phyloP scores from a whole-genome alignment of 2,797 vertebrate species.

The Ceryle rudis region DNA sequence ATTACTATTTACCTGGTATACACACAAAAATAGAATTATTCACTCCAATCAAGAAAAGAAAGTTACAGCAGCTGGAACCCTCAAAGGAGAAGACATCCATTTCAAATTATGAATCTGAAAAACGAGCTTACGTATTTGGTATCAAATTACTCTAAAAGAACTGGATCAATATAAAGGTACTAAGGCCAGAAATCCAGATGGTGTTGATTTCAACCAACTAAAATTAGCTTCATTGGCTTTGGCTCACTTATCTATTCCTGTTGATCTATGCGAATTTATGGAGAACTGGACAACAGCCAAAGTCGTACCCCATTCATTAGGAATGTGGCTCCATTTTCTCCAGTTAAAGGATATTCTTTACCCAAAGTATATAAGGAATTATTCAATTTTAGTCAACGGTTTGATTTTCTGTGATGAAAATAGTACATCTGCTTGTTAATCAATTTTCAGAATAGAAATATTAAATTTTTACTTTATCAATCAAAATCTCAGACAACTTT shows the following conservation, averaged over 20 bases:
- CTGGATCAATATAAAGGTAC: constrained; percentile 63
- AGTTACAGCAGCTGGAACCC: background rate
- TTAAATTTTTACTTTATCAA: background rate
- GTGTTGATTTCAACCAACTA: constrained; percentile 58
- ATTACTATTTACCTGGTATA: background rate
- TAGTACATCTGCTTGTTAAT: background rate
- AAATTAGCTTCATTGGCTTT: constrained; percentile 64
- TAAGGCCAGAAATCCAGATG: constrained; percentile 72
- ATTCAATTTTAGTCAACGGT: background rate
- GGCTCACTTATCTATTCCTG: constrained; percentile 51
- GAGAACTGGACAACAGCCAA: constrained; percentile 47
- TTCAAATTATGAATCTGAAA: background rate
- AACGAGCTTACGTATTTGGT: background rate
- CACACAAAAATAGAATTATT: background rate
- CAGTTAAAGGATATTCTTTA: constrained; percentile 29
- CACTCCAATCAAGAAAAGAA: background rate
- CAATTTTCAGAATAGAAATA: background rate
- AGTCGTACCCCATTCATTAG: constrained; percentile 17
- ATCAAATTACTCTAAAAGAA: constrained; percentile 33
- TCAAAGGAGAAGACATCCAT: background rate
- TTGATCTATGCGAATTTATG: constrained; percentile 66
- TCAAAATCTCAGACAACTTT: background rate
- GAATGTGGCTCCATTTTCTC: constrained; percentile 23
- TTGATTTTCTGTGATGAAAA: constrained; percentile 10
- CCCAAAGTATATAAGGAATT: background rate